Conservation (phyloP, 2,888 invertebrate genomes). For the Noctua janthina region DNA sequence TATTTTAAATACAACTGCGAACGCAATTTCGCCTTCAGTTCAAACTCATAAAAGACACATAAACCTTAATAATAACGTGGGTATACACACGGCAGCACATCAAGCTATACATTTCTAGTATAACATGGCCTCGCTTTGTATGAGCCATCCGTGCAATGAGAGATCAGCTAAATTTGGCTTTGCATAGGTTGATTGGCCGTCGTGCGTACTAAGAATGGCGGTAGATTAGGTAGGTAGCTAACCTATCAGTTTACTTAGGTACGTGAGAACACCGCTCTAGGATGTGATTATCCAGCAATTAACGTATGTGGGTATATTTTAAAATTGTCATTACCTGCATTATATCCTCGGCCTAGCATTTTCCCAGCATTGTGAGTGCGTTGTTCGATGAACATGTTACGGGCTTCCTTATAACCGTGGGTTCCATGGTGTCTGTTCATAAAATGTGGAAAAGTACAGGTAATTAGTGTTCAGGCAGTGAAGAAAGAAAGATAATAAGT, state of each 20-base stretch:
- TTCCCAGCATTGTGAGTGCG: slow-evolving; percentile 49
- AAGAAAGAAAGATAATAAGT: too few relatives aligned
- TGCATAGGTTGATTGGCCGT: too few relatives aligned
- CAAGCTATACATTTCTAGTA: too few relatives aligned
- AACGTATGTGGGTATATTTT: slow-evolving; percentile 22
- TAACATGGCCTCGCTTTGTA: too few relatives aligned
- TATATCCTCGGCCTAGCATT: slow-evolving; percentile 11
- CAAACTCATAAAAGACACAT: slow-evolving; percentile 37
- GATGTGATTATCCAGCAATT: slow-evolving; percentile 46
- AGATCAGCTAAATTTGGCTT: too few relatives aligned
- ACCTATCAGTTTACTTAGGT: slow-evolving; percentile 14
- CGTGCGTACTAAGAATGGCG: background rate
- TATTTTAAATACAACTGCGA: slow-evolving; percentile 33
- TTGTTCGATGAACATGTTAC: slow-evolving; percentile 32
- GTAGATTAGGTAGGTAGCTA: slow-evolving; percentile 4
- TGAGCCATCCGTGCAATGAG: too few relatives aligned
- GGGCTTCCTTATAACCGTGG: slow-evolving; percentile 17
- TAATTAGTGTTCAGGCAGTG: background rate
- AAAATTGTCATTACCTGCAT: slow-evolving; percentile 42
- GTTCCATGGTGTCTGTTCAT: slow-evolving; percentile 22
- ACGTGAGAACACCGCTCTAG: slow-evolving; percentile 45
- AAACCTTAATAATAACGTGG: slow-evolving; percentile 29
- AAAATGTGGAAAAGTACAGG: slow-evolving; percentile 6
- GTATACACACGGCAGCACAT: background rate
- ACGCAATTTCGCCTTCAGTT: slow-evolving; percentile 20